Percentiles rank a stretch among this genome's conserved stretches.
phyloP scores from a whole-genome alignment of 30 jellyfish, hydroid and myxozoan genomes.

The Turritopsis dohrnii region DNA sequence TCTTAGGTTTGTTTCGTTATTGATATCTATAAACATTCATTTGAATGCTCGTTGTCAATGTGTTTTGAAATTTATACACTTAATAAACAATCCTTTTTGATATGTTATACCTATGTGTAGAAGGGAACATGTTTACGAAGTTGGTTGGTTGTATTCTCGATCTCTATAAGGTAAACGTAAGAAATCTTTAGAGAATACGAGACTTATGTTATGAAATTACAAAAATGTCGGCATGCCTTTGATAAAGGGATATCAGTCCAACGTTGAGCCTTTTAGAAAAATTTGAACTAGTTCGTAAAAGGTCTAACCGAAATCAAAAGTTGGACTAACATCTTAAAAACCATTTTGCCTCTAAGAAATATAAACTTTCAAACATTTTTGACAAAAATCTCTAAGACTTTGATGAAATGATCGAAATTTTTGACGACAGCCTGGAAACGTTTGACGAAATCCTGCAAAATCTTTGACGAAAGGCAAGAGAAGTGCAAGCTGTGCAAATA shows the following conservation, averaged over 20 bases:
- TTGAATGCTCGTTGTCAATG: background rate
- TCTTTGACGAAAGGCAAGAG: background rate
- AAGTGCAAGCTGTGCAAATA: background rate
- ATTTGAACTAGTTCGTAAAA: background rate
- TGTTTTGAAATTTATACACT: background rate
- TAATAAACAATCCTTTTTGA: background rate
- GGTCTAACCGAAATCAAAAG: background rate
- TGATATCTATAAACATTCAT: background rate
- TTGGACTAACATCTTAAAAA: too few relatives aligned
- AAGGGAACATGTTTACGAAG: background rate
- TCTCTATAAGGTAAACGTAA: background rate
- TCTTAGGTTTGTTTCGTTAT: background rate
- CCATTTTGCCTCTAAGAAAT: too few relatives aligned
- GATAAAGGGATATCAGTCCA: background rate
- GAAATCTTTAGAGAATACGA: background rate
- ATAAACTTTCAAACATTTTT: too few relatives aligned
- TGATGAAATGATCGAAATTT: too few relatives aligned
- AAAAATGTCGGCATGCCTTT: background rate
- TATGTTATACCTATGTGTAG: background rate
- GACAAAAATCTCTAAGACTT: too few relatives aligned
- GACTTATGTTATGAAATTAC: background rate
- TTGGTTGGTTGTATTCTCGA: background rate
- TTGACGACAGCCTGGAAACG: too few relatives aligned
- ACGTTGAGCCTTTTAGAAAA: background rate
- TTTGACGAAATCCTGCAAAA: too few relatives aligned